Base-by-base conservation (phyloP, 1,140 invertebrate genomes). In the Helicoverpa armigera region DNA sequence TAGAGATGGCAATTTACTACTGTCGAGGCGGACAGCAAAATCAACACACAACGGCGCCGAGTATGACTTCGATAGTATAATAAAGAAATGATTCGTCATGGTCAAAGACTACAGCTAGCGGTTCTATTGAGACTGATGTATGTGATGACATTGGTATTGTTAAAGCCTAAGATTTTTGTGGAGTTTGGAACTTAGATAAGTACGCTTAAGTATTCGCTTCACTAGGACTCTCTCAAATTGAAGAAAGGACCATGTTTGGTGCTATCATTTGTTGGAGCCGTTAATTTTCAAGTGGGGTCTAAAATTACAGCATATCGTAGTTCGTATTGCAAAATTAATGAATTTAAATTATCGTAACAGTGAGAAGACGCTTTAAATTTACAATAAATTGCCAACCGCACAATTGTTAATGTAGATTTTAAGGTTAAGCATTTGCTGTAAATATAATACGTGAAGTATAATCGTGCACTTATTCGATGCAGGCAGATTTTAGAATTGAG, bases 51-150 rank as follows among this genome's bases (percentile, higher is more conserved):
- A 43, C 60, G 89, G 89, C 48, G 78, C 90, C 4, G 85, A 93
- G 23, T 89, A 83, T 70, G 89, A 92, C 70, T 92, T 87, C 73
- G 88, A 91, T 79, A 90, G 87, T 84, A 87, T 91, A 90, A 84
- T 89, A 88, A 92, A 92, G 76, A 93, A 94, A 94, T 94, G 91
- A 94, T 91, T 92, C 80, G 29, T 77, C 80, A 84, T 48, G 60
- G 16, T 58, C 53, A 67, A 67, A 67, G 79, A 83, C 61, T 80
- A 77, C 60, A 69, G 77, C 53, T 75, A 82, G 58, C 78, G 72
- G 78, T 80, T 84, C 67, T 79, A 72, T 78, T 82, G 84, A 85
- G 84, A 85, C 84, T 85, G 84, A 85, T 81, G 69, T 79, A 67
- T 85, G 83, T 85, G 83, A 83, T 85, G 79, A 85, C 61, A 76